A percentile compares a stretch with the other conserved stretches of the same genome.
These are phyloP conservation scores for Onthophagus sagittarius DNA, from an alignment of 2,888 invertebrate species.

Conservation along the genomic window DNA sequence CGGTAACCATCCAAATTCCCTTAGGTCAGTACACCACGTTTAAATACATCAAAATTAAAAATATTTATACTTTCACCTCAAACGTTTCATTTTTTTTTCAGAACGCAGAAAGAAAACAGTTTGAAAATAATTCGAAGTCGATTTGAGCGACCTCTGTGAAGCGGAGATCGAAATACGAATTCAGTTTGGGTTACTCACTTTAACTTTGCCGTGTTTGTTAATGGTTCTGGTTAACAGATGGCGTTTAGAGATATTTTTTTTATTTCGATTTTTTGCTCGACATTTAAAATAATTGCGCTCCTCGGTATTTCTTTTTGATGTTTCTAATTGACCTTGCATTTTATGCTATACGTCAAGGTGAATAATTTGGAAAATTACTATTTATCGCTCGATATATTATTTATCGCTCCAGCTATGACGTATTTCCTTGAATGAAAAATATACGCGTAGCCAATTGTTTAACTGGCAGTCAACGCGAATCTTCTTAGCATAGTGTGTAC, in stretches of 20 bases:
- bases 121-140: too few relatives aligned
- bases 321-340: not conserved
- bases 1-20: not conserved
- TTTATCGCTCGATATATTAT: not conserved
- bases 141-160: too few relatives aligned
- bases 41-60: too few relatives aligned
- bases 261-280: too few relatives aligned
- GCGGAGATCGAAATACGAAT: too few relatives aligned
- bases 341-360: not conserved
- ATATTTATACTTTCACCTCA: too few relatives aligned
- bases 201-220: too few relatives aligned
- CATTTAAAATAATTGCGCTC: not conserved
- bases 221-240: too few relatives aligned
- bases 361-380: not conserved
- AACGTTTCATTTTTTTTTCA: not conserved
- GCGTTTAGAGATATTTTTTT: too few relatives aligned
- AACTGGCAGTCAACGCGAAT: not conserved
- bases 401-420: not conserved
- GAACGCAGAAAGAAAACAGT: too few relatives aligned
- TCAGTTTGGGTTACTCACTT: too few relatives aligned
- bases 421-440: not conserved
- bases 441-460: constrained; percentile 1
- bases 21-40: not conserved
- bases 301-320: too few relatives aligned
- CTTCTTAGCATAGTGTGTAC: not conserved